Evolutionary conservation across 2,797 vertebrate species (phyloP), one percentile per base, ranked within the genome.

Genomic region (Ciconia nigra): DNA sequence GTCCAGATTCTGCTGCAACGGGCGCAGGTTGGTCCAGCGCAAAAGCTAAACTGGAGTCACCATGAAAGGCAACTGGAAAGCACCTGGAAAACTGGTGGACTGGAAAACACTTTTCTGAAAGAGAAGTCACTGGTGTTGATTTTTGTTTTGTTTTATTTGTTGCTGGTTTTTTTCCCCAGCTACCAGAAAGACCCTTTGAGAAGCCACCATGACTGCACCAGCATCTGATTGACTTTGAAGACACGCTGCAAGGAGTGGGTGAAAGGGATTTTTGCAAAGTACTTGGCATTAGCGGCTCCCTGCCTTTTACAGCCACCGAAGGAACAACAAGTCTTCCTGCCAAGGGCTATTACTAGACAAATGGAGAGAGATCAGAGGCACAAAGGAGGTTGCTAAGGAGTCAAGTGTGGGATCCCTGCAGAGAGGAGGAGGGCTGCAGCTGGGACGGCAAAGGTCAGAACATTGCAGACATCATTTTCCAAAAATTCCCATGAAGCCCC

Each of bases 391-490:
- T 96, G 93, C 97, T 80, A 72, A 96, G 94, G 93, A 96, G 96
- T 97, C 94, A 92, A 94, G 97, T 95, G 94, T 96, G 96, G 97
- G 97, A 96, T 97, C 96, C 94, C 91, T 57, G 82, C 89, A 67
- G 95, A 91, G 96, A 88, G 89, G 93, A 95, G 93, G 94, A 94
- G 87, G 95, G 87, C 83, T 94, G 96, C 97, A 98, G 98, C 97
- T 97, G 98, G 97, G 94, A 95, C 96, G 95, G 86, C 98, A 97
- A 94, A 97, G 97, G 97, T 97, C 96, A 96, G 95, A 94, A 93
- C 94, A 83, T 69, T 91, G 87, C 83, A 97, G 97, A 97, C 95
- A 94, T 94, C 90, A 84, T 91, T 97, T 97, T 93, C 97, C 97
- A 97, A 95, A 96, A 97, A 97, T 97, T 97, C 97, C 97, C 97